Evolutionary conservation across 1,140 invertebrate species (phyloP), one percentile per base, ranked within the genome.

Genomic region (Sitobion miscanthi): DNA sequence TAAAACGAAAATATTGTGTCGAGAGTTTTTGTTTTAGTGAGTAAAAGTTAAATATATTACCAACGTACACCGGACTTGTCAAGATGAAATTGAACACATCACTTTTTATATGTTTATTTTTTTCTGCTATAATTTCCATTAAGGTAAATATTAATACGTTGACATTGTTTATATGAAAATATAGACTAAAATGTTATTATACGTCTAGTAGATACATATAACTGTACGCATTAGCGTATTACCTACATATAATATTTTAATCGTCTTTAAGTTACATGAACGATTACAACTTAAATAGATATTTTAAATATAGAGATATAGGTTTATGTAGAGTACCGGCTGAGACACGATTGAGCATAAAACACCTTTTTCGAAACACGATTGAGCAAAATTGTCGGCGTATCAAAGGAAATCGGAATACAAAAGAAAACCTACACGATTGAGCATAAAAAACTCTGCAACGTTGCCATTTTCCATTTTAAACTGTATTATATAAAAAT

Each of bases 81-180:
- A 89, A 54, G 35, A 89, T 57, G 87, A 89, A 89, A 89, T 30
- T 35, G 47, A 89, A 14, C 38, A 42, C 87, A 57, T 38, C 21
- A 35, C 3, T 89, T 57, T 38, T 57, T n/a, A 54, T 89, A 42
- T 54, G 87, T 89, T 42, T 89, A 57, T 89, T 89, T 89, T 54
- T 54, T 54, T 89, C 87, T 23, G 6, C n/a, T 17, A 57, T 89
- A 57, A 42, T 89, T 89, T 35, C 49, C 30, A 38, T 54, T 54
- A 54, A 89, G 87, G 87, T 89, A 89, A 89, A 54, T 89, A 89
- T 89, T 57, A 57, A 47, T 45, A 30, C 23, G 85, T 86, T 86
- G 23, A 45, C 9, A 86, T 86, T 86, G 23, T 45, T 86, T 86
- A 6, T 30, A 30, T 88, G n/a, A 35, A 88, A n/a, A n/a, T 77